These are phyloP conservation scores for Cheilinus undulatus DNA, from an alignment of 2,113 vertebrate genomes.

Conservation along the genomic window DNA sequence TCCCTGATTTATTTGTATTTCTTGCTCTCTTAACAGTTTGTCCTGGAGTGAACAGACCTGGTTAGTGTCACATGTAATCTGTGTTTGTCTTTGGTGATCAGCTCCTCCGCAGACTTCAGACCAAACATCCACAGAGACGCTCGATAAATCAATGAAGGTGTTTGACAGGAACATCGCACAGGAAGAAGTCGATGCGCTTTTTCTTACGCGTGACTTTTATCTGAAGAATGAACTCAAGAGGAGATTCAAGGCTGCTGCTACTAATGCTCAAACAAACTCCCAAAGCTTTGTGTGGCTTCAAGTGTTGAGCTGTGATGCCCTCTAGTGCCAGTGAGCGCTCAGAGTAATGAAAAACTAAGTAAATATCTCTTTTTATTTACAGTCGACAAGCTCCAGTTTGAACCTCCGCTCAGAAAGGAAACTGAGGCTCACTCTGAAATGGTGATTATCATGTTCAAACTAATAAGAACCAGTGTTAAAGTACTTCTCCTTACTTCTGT, in stretches of 20 bases:
- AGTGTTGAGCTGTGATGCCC: slow-evolving; percentile 58
- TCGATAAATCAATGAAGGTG: slow-evolving; percentile 36
- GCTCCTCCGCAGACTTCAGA: slow-evolving; percentile 17
- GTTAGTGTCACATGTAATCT: slow-evolving; percentile 32
- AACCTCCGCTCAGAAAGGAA: slow-evolving; percentile 93
- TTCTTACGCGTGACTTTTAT: slow-evolving; percentile 15
- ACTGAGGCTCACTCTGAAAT: slow-evolving; percentile 96
- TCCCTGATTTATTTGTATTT: slow-evolving; percentile 29
- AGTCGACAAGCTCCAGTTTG: slow-evolving; percentile 96
- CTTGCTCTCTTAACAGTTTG: not conserved
- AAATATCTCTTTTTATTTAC: slow-evolving; percentile 64
- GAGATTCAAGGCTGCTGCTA: slow-evolving; percentile 15
- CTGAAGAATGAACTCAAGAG: slow-evolving; percentile 5
- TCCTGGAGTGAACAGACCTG: slow-evolving; percentile 25
- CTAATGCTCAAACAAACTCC: slow-evolving; percentile 6
- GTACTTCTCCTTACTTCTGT: no score
- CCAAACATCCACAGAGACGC: slow-evolving; percentile 26
- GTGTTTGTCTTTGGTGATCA: slow-evolving; percentile 44
- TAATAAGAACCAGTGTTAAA: no score
- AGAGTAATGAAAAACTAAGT: not conserved
- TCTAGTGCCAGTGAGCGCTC: slow-evolving; percentile 58
- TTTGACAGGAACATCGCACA: slow-evolving; percentile 13
- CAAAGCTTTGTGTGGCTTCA: slow-evolving; percentile 19
- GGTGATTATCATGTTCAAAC: slow-evolving; percentile 84
- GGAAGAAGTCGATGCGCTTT: slow-evolving; percentile 22